Evolutionary conservation across 2,888 invertebrate genomes (phyloP).

Genomic region (Trichopria drosophilae): DNA sequence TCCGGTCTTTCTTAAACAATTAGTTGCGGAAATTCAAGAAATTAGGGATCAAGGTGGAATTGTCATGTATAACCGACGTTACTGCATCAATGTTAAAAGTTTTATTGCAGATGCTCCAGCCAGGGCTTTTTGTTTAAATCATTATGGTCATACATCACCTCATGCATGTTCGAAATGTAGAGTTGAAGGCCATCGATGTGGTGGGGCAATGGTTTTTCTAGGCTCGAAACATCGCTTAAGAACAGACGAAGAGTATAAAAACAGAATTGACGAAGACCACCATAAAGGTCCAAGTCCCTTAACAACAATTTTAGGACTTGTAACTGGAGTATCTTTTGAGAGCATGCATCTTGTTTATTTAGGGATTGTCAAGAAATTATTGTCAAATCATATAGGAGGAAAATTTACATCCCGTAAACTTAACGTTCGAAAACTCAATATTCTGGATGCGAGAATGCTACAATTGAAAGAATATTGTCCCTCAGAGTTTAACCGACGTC

Average conservation of each 20-base stretch:
- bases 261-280: too few relatives aligned
- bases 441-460: slow-evolving; percentile 16
- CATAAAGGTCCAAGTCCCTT: slow-evolving; percentile 17
- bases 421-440: slow-evolving; percentile 12
- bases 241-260: too few relatives aligned
- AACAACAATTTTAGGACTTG: slow-evolving; percentile 2
- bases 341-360: slow-evolving; percentile 7
- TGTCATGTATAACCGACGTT: not conserved
- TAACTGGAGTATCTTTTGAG: slow-evolving; percentile 16
- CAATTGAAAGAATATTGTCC: slow-evolving; percentile 5
- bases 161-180: slow-evolving; percentile 16
- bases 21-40: slow-evolving; percentile 12
- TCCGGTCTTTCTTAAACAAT: slow-evolving; percentile 11
- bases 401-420: slow-evolving; percentile 5
- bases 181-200: slow-evolving; percentile 15
- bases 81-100: slow-evolving; percentile 2
- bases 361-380: slow-evolving; percentile 7
- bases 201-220: slow-evolving; percentile 11
- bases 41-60: slow-evolving; percentile 10
- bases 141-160: too few relatives aligned
- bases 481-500: slow-evolving; percentile 21
- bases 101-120: slow-evolving; percentile 23
- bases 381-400: slow-evolving; percentile 8
- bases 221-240: slow-evolving; percentile 14
- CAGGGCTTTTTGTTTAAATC: slow-evolving; percentile 12